Percentiles rank a stretch among this genome's conserved stretches.
These are phyloP conservation scores for Euleptes europaea DNA, from an alignment of 2,113 vertebrate genomes.

Conservation along the genomic window DNA sequence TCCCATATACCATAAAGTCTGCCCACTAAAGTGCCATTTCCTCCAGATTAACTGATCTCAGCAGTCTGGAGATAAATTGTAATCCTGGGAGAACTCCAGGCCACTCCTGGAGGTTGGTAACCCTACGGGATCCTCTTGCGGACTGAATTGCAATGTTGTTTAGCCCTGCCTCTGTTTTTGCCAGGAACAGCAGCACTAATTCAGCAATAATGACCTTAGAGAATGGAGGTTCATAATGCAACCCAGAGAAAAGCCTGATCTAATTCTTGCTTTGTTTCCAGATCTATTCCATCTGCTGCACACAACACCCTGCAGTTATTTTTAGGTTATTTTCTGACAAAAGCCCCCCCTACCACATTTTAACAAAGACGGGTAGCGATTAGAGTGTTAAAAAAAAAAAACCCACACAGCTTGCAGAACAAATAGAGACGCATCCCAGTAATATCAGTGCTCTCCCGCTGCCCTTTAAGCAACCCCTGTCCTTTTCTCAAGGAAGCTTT, in stretches of 20 bases:
- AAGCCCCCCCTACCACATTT: slow-evolving; percentile 22
- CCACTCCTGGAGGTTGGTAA: too few species aligned
- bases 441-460: slow-evolving; percentile 30
- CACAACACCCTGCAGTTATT: neutral
- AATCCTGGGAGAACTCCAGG: too few species aligned
- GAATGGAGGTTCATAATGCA: slow-evolving; percentile 10
- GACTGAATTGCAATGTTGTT: too few species aligned
- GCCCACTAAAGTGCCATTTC: too few species aligned
- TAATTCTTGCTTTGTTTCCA: slow-evolving; percentile 7
- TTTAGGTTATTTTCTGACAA: slow-evolving; percentile 33
- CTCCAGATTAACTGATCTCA: too few species aligned
- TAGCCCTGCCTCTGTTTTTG: too few species aligned
- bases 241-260: neutral
- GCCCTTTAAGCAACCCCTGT: slow-evolving; percentile 12
- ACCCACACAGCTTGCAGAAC: slow-evolving; percentile 9
- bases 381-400: slow-evolving; percentile 12
- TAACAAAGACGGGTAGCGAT: slow-evolving; percentile 31
- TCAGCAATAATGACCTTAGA: neutral
- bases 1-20: too few species aligned
- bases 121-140: too few species aligned
- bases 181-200: too few species aligned
- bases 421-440: neutral
- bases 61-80: too few species aligned
- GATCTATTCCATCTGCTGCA: slow-evolving; percentile 25
- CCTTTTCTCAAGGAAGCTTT: slow-evolving; percentile 31